phyloP scores from a whole-genome alignment of 2,113 vertebrate genomes.

The Megaptera novaeangliae region DNA sequence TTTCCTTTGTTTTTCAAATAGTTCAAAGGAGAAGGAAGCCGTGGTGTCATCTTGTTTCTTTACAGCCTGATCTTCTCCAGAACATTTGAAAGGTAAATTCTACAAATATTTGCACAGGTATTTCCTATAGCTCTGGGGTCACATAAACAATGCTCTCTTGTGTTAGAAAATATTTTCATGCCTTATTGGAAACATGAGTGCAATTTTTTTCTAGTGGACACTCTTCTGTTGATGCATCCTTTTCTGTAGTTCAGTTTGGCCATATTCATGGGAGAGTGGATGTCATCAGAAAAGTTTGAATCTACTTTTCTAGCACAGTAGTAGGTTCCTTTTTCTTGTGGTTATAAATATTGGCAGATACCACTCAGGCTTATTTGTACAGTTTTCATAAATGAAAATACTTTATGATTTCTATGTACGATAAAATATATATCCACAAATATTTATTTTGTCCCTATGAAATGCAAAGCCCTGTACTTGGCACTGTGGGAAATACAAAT shows the following conservation, averaged over 20 bases:
- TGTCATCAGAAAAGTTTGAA: background rate
- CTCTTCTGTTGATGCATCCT: no score
- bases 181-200: background rate
- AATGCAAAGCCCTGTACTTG: background rate
- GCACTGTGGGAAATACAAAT: background rate
- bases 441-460: background rate
- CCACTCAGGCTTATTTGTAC: background rate
- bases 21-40: constrained; percentile 86
- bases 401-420: background rate
- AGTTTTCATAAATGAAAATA: background rate
- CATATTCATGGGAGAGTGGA: background rate
- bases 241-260: background rate
- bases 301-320: background rate
- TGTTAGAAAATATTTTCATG: background rate
- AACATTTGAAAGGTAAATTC: constrained; percentile 84
- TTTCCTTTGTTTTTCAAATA: constrained; percentile 64
- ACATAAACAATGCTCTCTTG: background rate
- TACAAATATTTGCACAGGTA: background rate
- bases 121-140: background rate
- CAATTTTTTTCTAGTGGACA: background rate
- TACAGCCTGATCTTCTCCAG: constrained; percentile 91
- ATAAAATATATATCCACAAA: background rate
- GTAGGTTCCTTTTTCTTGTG: background rate
- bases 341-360: background rate
- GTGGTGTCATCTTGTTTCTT: constrained; percentile 89